These are phyloP conservation scores for Euphysa ruthae DNA, from an alignment of 30 jellyfish, hydroid and myxozoan genomes.

Conservation along the genomic window DNA sequence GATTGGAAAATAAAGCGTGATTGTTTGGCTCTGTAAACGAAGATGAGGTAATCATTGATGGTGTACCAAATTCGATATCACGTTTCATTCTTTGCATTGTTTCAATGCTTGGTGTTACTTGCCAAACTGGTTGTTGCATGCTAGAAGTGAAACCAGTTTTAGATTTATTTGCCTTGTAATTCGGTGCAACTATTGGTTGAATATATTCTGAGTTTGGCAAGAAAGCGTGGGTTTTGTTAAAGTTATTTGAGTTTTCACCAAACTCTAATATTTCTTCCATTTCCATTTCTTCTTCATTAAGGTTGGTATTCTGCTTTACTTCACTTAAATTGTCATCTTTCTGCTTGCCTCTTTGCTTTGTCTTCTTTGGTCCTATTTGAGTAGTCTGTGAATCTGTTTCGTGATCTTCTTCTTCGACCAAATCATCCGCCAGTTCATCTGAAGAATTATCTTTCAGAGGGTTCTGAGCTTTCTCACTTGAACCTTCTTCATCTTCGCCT, in stretches of 20 bases:
- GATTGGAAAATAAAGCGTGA: slow-evolving; percentile 52
- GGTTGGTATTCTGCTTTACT: no score
- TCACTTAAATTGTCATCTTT: no score
- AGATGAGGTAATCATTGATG: neutral
- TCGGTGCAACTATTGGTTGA: no score
- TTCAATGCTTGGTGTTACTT: neutral
- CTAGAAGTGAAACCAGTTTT: no score
- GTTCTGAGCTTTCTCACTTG: neutral
- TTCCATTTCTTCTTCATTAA: neutral
- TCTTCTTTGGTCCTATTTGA: no score
- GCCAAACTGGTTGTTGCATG: no score
- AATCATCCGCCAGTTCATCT: slow-evolving; percentile 1
- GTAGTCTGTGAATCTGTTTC: slow-evolving; percentile 58
- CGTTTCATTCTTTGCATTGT: neutral
- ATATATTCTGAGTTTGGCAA: no score
- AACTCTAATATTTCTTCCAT: slow-evolving; percentile 1
- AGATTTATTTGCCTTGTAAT: no score
- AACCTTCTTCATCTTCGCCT: slow-evolving; percentile 20
- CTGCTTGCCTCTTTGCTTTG: no score
- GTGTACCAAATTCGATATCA: slow-evolving; percentile 30
- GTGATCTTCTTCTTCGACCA: slow-evolving; percentile 4
- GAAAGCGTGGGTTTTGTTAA: no score
- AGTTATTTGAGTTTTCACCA: no score
- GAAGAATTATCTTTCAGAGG: neutral
- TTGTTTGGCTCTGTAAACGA: slow-evolving; percentile 2